Evolutionary conservation across 2,797 vertebrate genomes (phyloP), one percentile per base, ranked within the genome.

Genomic region (Rhynchotus rufescens): DNA sequence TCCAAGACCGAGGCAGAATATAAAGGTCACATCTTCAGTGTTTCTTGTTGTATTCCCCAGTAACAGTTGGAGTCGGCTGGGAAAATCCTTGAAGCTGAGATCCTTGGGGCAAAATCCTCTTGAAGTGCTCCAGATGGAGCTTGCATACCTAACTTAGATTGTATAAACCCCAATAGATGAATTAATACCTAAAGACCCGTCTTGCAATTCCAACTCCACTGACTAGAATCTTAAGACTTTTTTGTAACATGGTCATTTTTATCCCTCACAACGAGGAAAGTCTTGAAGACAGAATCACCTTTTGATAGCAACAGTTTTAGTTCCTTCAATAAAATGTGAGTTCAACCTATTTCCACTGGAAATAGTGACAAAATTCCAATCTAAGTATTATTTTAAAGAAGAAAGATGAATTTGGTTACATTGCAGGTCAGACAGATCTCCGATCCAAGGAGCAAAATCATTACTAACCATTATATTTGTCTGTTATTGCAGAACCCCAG

Each of bases 391-490:
- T 68, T 88, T 91, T 90, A 86, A 90, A 86, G 67, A 80, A 59
- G 38, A 88, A 91, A 84, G 9, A 36, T 74, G 30, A 80, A 91
- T 65, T 86, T 0, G 0, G 54, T 88, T 92, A 61, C 36, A 91
- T 32, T 67, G 36, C 61, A 82, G 86, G 68, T 94, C 75, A 93
- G 90, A 92, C 84, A 94, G 78, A 91, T 94, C 88, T 92, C 92
- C 89, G 84, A 91, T 28, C 72, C 68, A 88, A 89, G 49, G 45
- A 94, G 85, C 92, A 93, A 94, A 94, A 93, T 38, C 56, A 93
- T 93, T 95, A 93, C 80, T 94, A 94, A 92, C 73, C 88, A 84
- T 91, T 92, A 86, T 82, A 92, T 78, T 80, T 85, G 14, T 72
- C 65, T 75, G 90, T 88, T 89, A 87, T 95, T 94, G 67, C 59